These are phyloP conservation scores for Cryptomyrus ogoouensis DNA, from an alignment of 2,113 vertebrate genomes.

Conservation along the genomic window DNA sequence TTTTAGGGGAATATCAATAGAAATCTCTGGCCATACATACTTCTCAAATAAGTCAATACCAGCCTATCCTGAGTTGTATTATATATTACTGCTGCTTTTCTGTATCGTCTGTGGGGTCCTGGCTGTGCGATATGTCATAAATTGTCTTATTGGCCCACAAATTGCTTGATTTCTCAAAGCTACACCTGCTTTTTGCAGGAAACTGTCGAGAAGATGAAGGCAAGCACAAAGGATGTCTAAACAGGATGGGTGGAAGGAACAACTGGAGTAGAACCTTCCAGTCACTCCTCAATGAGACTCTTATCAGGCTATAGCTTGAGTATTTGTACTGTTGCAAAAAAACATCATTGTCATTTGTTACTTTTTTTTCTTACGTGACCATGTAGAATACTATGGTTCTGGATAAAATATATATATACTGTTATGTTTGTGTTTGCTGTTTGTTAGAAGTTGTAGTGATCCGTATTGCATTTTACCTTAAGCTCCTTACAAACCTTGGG, in stretches of 20 bases:
- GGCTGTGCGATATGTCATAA: background rate
- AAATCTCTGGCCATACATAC: background rate
- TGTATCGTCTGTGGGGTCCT: background rate
- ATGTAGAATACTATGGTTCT: constrained; percentile 48
- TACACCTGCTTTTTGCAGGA: constrained; percentile 59
- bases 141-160: background rate
- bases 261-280: background rate
- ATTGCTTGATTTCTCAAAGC: background rate
- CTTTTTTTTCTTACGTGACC: constrained; percentile 25
- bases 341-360: constrained; percentile 30
- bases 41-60: too few species aligned
- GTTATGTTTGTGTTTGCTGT: constrained; percentile 47
- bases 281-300: constrained; percentile 22
- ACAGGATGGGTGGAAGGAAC: background rate
- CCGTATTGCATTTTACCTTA: constrained; percentile 38
- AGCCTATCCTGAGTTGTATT: background rate
- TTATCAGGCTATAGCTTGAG: constrained; percentile 24
- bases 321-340: constrained; percentile 34
- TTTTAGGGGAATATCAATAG: background rate
- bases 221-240: constrained; percentile 86
- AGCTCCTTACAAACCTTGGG: constrained; percentile 38
- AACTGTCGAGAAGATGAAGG: constrained; percentile 83
- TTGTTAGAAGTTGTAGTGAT: constrained; percentile 43
- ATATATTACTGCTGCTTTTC: background rate
- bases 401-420: constrained; percentile 25